Percentiles rank a stretch among this genome's conserved stretches.
Conservation (phyloP, 1,140 invertebrate genomes). For the Drosophila santomea region DNA sequence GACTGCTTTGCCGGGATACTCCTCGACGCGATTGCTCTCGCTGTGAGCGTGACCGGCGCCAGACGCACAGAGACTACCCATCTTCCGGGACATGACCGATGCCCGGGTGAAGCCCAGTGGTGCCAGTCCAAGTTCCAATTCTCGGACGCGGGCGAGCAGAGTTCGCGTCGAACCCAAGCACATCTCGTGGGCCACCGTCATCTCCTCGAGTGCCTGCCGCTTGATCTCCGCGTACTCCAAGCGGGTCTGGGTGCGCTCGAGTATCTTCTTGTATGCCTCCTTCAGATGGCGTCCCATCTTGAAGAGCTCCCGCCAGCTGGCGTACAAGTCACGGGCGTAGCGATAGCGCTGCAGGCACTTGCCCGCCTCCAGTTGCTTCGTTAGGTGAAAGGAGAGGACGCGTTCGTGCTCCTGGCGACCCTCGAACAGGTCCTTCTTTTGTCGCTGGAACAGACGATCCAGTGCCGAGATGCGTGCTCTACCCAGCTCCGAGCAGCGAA, state of each 20-base stretch:
- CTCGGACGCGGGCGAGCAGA: background rate
- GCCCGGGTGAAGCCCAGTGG: background rate
- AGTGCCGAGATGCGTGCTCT: background rate
- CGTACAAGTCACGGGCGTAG: background rate
- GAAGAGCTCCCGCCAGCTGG: conserved; percentile 16
- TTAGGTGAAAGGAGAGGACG: background rate
- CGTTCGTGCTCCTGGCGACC: background rate
- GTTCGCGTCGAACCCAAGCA: background rate
- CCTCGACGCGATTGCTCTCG: background rate
- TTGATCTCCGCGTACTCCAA: background rate
- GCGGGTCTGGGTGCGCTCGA: background rate
- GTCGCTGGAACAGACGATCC: background rate
- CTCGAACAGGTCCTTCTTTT: background rate
- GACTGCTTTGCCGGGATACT: background rate
- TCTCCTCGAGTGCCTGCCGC: background rate
- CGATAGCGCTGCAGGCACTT: conserved; percentile 18
- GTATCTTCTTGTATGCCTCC: background rate
- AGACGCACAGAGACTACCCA: background rate
- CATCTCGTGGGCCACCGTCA: background rate
- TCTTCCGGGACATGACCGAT: background rate
- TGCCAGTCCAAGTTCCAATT: background rate
- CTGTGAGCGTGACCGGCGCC: background rate
- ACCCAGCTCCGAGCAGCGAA: background rate
- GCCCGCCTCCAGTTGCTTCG: conserved; percentile 3
- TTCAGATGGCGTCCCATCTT: background rate